These are phyloP conservation scores for Coptodon rendalli DNA, from an alignment of 2,113 vertebrate species.

Conservation along the genomic window DNA sequence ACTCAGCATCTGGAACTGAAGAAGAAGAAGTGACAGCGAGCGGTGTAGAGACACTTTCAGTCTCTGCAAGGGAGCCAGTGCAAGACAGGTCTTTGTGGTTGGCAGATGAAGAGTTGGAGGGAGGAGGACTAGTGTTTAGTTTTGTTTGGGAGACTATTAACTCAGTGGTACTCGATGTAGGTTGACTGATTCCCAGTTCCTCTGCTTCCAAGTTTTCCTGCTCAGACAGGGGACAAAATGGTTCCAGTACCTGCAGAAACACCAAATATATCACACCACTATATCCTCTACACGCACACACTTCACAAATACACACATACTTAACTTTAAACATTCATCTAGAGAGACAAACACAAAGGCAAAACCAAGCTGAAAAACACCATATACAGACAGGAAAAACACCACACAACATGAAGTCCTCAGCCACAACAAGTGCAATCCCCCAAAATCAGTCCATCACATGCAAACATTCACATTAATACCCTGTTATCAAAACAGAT, in stretches of 20 bases:
- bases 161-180: slow-evolving; percentile 1
- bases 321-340: neutral
- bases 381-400: neutral
- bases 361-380: neutral
- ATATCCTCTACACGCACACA: slow-evolving; percentile 2
- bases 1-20: slow-evolving; percentile 27
- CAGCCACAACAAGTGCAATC: neutral
- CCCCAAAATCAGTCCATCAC: slow-evolving; percentile 13
- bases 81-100: slow-evolving; percentile 1
- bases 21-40: neutral
- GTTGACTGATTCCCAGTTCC: slow-evolving; percentile 39
- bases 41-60: neutral
- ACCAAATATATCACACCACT: slow-evolving; percentile 55
- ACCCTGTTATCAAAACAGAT: slow-evolving; percentile 1
- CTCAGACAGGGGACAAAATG: slow-evolving; percentile 62
- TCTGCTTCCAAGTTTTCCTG: slow-evolving; percentile 47
- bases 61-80: neutral
- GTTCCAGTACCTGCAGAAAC: slow-evolving; percentile 76
- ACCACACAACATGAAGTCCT: neutral
- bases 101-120: slow-evolving; percentile 9
- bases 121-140: neutral
- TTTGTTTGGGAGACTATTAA: slow-evolving; percentile 25
- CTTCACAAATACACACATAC: neutral
- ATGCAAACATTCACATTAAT: slow-evolving; percentile 34
- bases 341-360: neutral